phyloP scores from a whole-genome alignment of 2,888 invertebrate genomes.

The Parapristionchus giblindavisi region DNA sequence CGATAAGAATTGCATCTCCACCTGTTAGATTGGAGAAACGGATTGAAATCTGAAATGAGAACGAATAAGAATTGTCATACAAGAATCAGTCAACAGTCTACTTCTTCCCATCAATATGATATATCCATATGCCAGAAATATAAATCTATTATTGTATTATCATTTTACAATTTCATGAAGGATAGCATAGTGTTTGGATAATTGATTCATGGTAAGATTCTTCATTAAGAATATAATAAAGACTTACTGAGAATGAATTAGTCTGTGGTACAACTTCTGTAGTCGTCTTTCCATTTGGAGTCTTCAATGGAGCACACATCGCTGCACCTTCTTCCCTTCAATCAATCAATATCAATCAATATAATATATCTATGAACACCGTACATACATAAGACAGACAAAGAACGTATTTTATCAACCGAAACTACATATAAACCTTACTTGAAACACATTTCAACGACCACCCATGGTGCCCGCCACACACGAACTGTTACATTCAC shows the following conservation, averaged over 20 bases:
- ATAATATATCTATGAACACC: neutral
- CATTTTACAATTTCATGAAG: neutral
- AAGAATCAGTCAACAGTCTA: neutral
- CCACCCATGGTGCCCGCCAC: conserved; percentile 37
- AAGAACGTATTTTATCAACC: neutral
- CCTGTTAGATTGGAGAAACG: conserved; percentile 53
- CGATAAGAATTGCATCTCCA: conserved; percentile 51
- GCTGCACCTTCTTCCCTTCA: conserved; percentile 9
- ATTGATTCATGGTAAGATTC: neutral
- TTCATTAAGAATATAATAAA: neutral
- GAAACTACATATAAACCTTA: neutral
- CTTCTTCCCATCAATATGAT: too few relatives aligned
- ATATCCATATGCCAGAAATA: too few relatives aligned
- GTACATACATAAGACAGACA: neutral
- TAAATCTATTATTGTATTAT: too few relatives aligned
- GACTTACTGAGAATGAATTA: conserved; percentile 20
- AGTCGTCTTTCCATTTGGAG: conserved; percentile 25
- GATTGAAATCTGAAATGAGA: conserved; percentile 46
- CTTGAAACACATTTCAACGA: conserved; percentile 37
- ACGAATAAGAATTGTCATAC: neutral
- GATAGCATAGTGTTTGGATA: neutral
- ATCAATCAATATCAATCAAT: neutral
- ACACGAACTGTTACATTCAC: conserved; percentile 29
- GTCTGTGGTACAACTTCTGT: conserved; percentile 34
- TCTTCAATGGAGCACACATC: conserved; percentile 17